Evolutionary conservation across 1,140 invertebrate species (phyloP).

Genomic region (Ceratina japonica): DNA sequence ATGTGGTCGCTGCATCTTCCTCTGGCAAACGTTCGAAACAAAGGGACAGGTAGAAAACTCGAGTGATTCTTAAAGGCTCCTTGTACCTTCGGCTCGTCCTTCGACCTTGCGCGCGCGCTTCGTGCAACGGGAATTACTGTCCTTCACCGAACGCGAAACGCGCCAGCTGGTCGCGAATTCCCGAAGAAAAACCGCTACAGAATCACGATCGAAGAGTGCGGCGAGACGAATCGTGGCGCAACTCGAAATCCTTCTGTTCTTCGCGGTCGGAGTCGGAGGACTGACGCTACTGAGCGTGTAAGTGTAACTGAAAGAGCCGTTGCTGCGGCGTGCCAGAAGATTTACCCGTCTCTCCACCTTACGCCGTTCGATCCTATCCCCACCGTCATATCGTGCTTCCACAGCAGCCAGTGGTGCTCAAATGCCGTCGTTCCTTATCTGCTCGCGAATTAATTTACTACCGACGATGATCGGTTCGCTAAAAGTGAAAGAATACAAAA

Average conservation of each 20-base stretch:
- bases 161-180: slow-evolving; percentile 7
- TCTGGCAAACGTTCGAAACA: not conserved
- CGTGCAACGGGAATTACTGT: not conserved
- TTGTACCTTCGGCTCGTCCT: no score
- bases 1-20: not conserved
- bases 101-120: not conserved
- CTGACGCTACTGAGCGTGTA: not conserved
- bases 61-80: no score
- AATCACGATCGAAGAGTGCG: not conserved
- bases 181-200: not conserved
- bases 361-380: slow-evolving; percentile 42
- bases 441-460: not conserved
- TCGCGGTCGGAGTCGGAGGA: not conserved
- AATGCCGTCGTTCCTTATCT: no score
- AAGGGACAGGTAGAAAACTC: not conserved
- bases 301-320: slow-evolving; percentile 20
- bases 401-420: slow-evolving; percentile 54
- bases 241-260: not conserved
- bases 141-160: not conserved
- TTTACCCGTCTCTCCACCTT: slow-evolving; percentile 5
- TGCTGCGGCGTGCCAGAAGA: slow-evolving; percentile 43
- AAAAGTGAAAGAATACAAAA: not conserved
- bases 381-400: slow-evolving; percentile 27
- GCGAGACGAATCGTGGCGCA: not conserved
- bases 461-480: rapidly evolving